Evolutionary conservation across 2,797 vertebrate species (phyloP).

Genomic region (Poliocrania exsul): DNA sequence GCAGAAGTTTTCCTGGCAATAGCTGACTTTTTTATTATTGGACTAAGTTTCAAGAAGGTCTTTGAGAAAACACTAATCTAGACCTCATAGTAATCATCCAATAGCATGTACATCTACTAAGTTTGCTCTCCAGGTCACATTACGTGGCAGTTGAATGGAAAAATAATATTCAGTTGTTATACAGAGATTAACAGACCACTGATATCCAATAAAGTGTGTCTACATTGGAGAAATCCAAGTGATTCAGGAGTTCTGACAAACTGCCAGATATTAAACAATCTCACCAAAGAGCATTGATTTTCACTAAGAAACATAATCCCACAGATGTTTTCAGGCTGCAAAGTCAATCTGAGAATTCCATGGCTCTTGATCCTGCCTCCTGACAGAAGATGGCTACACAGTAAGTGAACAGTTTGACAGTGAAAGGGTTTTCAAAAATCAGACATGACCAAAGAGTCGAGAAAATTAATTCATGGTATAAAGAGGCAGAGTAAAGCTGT

Average conservation of each 20-base stretch:
- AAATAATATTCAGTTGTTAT: background rate
- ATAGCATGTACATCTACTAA: background rate
- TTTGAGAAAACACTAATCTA: background rate
- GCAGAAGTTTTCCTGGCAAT: background rate
- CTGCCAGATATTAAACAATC: background rate
- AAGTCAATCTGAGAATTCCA: background rate
- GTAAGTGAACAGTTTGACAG: background rate
- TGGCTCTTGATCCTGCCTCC: background rate
- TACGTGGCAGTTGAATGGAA: background rate
- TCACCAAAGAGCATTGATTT: background rate
- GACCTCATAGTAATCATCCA: background rate
- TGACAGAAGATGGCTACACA: background rate
- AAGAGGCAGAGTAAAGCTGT: slow-evolving; percentile 8
- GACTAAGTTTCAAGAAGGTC: background rate
- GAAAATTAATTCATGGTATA: background rate
- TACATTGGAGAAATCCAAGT: background rate
- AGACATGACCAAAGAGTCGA: background rate
- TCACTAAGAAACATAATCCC: background rate
- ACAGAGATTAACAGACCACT: background rate
- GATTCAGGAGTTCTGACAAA: background rate
- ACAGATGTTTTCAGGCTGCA: background rate
- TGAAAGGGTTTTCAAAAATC: background rate
- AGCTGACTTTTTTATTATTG: background rate
- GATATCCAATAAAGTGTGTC: background rate
- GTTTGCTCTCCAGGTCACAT: background rate